Conservation (phyloP, 1,140 invertebrate species). For the Bactericera cockerelli region DNA sequence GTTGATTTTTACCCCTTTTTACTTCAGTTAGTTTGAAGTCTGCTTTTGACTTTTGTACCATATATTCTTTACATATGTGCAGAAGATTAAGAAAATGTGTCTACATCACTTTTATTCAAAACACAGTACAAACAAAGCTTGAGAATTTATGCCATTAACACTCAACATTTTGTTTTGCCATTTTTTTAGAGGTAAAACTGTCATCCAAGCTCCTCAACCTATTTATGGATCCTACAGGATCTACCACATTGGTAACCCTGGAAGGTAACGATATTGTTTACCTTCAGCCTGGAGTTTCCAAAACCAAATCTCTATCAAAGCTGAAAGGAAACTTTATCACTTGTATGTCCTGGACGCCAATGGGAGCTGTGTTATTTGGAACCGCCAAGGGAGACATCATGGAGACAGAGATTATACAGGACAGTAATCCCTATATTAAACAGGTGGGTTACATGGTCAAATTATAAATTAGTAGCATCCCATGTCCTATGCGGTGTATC, state of each 20-base stretch:
- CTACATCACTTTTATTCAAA: no score
- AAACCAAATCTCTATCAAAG: slow-evolving; percentile 42
- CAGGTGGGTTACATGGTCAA: no score
- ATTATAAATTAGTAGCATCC: no score
- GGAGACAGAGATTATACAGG: neutral
- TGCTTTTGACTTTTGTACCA: no score
- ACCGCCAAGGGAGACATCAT: slow-evolving; percentile 2
- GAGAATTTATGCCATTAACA: no score
- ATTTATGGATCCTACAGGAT: slow-evolving; percentile 73
- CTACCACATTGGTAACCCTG: slow-evolving; percentile 66
- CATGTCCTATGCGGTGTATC: no score
- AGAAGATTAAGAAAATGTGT: no score
- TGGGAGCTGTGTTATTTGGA: neutral
- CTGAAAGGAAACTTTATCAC: slow-evolving; percentile 31
- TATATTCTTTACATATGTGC: no score
- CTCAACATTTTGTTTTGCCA: slow-evolving; percentile 20
- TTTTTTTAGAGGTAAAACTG: slow-evolving; percentile 31
- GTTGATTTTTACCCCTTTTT: no score
- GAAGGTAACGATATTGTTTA: slow-evolving; percentile 12
- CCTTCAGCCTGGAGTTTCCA: slow-evolving; percentile 43
- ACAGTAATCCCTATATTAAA: slow-evolving; percentile 5
- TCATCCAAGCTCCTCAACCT: slow-evolving; percentile 43
- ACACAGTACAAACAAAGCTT: no score
- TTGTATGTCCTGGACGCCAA: slow-evolving; percentile 26
- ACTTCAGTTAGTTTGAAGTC: no score